A percentile compares a stretch with the other conserved stretches of the same genome.
Conservation (phyloP, 1,140 invertebrate genomes). For the Archivesica marissinica region DNA sequence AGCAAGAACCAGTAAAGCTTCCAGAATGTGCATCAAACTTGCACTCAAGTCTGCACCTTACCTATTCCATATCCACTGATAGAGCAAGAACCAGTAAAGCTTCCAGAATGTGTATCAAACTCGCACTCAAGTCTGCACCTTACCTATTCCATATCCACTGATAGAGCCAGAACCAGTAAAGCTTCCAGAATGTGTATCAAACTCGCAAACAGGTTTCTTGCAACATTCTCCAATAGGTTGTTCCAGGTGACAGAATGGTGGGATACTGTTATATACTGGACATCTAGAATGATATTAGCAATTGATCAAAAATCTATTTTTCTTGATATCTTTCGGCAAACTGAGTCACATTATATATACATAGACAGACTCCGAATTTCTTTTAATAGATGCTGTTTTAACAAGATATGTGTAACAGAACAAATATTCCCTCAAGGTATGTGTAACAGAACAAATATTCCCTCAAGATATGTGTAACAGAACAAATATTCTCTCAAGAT, state of each 20-base stretch:
- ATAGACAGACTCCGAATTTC: no score
- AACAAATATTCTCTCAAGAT: no score
- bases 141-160: slow-evolving; percentile 74
- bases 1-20: slow-evolving; percentile 71
- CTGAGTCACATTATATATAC: no score
- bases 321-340: no score
- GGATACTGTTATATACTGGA: slow-evolving; percentile 71
- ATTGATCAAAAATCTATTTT: no score
- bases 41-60: slow-evolving; percentile 74
- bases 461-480: no score
- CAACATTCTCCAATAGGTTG: slow-evolving; percentile 74
- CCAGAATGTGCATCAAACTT: slow-evolving; percentile 76
- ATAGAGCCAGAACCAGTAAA: slow-evolving; percentile 74
- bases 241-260: slow-evolving; percentile 72
- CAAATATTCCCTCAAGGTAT: neutral
- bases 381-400: no score
- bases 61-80: slow-evolving; percentile 73
- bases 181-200: slow-evolving; percentile 73
- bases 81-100: slow-evolving; percentile 70
- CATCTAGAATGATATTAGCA: slow-evolving; percentile 70
- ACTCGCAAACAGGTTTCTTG: slow-evolving; percentile 75
- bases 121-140: slow-evolving; percentile 8
- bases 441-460: no score
- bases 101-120: slow-evolving; percentile 71
- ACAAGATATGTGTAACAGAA: neutral